Conservation (phyloP, 1,140 invertebrate genomes). For the Hirudo medicinalis region DNA sequence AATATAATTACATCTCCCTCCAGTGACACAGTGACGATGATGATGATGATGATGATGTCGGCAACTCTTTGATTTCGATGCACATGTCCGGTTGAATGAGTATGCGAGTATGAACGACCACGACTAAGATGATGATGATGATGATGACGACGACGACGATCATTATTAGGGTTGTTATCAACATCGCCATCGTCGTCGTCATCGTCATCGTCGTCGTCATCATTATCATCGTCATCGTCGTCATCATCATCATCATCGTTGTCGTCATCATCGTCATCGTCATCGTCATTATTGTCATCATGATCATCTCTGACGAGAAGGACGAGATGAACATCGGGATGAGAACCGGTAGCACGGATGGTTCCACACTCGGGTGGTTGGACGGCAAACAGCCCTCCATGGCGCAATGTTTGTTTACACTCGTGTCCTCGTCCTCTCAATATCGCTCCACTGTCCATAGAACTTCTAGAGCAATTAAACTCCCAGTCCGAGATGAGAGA, state of each 20-base stretch:
- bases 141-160: not conserved
- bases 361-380: not conserved
- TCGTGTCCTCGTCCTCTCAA: too few relatives aligned
- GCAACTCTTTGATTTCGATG: too few relatives aligned
- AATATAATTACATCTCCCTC: too few relatives aligned
- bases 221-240: not conserved
- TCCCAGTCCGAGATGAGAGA: constrained; percentile 4
- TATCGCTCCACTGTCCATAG: too few relatives aligned
- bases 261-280: not conserved
- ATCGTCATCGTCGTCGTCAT: not conserved
- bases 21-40: too few relatives aligned
- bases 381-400: too few relatives aligned
- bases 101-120: not conserved
- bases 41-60: too few relatives aligned
- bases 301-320: too few relatives aligned
- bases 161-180: not conserved
- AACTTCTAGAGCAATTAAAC: constrained; percentile 1
- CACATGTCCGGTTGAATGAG: not conserved
- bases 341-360: not conserved
- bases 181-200: not conserved
- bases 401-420: too few relatives aligned
- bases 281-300: not conserved
- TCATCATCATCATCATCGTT: not conserved
- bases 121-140: not conserved
- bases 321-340: not conserved